Conservation (phyloP, 1,140 invertebrate genomes). For the Sarcophaga peregrina region DNA sequence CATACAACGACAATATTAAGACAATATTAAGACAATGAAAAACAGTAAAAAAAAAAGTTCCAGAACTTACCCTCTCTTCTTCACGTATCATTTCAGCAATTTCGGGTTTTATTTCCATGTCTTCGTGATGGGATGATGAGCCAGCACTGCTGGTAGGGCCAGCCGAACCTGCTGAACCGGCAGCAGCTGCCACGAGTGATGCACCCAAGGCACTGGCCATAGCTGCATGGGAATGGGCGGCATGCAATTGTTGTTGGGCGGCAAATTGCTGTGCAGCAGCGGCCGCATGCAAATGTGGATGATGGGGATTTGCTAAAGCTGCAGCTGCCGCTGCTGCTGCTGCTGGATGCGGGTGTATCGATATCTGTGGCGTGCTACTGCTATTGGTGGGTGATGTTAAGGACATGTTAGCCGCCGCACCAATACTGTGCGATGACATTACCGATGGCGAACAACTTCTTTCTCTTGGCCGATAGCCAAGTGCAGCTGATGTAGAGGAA, state of each 20-base stretch:
- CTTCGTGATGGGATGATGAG: slow-evolving; percentile 70
- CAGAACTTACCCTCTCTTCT: slow-evolving; percentile 89
- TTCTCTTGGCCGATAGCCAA: slow-evolving; percentile 45
- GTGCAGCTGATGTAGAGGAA: slow-evolving; percentile 29
- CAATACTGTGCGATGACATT: slow-evolving; percentile 45
- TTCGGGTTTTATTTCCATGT: slow-evolving; percentile 91
- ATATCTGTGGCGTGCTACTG: slow-evolving; percentile 48
- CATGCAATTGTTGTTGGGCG: slow-evolving; percentile 58
- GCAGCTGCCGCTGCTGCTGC: slow-evolving; percentile 54
- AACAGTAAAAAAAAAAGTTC: not conserved
- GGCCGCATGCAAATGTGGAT: slow-evolving; percentile 51
- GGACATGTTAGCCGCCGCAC: slow-evolving; percentile 50
- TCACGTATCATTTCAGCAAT: slow-evolving; percentile 95
- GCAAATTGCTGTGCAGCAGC: slow-evolving; percentile 61
- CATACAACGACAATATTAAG: not conserved
- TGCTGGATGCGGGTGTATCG: slow-evolving; percentile 45
- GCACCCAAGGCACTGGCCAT: slow-evolving; percentile 59
- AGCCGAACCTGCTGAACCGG: slow-evolving; percentile 43
- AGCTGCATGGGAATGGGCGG: slow-evolving; percentile 59
- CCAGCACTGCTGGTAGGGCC: slow-evolving; percentile 42
- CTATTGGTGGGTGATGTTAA: slow-evolving; percentile 55
- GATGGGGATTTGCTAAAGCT: slow-evolving; percentile 45
- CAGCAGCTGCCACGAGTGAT: slow-evolving; percentile 48
- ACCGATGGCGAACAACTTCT: slow-evolving; percentile 50
- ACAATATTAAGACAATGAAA: not conserved